phyloP scores from a whole-genome alignment of 2,113 vertebrate genomes.

The Caranx melampygus region DNA sequence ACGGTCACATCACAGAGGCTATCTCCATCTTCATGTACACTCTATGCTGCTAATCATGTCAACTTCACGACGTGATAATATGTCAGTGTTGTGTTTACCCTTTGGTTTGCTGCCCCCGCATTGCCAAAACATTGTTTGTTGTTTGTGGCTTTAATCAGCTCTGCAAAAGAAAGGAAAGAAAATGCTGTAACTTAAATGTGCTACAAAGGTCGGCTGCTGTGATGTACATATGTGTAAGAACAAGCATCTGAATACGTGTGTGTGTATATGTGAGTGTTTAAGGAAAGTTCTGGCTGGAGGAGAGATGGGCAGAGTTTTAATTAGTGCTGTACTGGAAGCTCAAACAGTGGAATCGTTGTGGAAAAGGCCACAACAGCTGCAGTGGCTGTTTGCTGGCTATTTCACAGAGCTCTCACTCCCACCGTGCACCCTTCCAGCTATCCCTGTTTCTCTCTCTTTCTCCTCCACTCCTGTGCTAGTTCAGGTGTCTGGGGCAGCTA shows the following conservation, averaged over 20 bases:
- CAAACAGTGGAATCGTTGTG: constrained; percentile 77
- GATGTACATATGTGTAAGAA: neutral
- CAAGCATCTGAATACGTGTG: constrained; percentile 29
- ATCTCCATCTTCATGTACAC: too few relatives aligned
- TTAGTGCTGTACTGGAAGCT: constrained; percentile 65
- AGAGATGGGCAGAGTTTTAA: constrained; percentile 72
- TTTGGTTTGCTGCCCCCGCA: neutral
- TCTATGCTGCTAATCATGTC: neutral
- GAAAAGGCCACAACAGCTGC: constrained; percentile 74
- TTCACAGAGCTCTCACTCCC: constrained; percentile 54
- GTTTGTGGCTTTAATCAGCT: constrained; percentile 39
- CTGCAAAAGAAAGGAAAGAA: constrained; percentile 40
- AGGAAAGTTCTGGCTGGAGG: constrained; percentile 57
- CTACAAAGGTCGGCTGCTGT: constrained; percentile 7
- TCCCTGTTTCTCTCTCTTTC: constrained; percentile 27
- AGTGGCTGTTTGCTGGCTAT: constrained; percentile 56
- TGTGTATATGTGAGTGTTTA: constrained; percentile 30
- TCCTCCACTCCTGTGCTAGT: constrained; percentile 63
- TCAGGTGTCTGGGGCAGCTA: constrained; percentile 76
- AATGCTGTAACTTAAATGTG: constrained; percentile 50
- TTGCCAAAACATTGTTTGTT: constrained; percentile 41
- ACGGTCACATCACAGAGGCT: too few relatives aligned
- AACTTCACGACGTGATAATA: neutral
- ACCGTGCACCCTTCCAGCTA: constrained; percentile 16
- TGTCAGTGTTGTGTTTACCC: neutral